Percentiles rank a stretch among this genome's conserved stretches.
Conservation (phyloP, 2,113 vertebrate species). For the Tangachromis dhanisi region DNA sequence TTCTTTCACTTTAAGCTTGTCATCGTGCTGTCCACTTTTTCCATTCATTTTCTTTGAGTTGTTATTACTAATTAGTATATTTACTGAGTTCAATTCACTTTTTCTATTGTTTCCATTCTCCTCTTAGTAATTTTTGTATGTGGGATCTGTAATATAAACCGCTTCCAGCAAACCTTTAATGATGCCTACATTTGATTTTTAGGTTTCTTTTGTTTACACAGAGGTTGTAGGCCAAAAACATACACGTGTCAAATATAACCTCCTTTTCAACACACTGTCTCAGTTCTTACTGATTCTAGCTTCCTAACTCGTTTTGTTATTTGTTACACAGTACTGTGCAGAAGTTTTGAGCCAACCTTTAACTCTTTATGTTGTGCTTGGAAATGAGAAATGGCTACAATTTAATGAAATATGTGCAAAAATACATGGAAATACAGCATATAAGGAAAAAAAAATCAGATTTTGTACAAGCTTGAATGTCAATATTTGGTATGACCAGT, state of each 20-base stretch:
- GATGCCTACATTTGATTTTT: background rate
- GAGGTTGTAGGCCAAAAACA: background rate
- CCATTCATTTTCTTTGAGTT: background rate
- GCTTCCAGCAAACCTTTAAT: background rate
- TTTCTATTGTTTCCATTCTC: background rate
- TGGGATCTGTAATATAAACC: background rate
- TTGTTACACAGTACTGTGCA: background rate
- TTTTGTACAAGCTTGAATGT: background rate
- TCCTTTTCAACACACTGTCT: background rate
- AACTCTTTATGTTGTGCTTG: background rate
- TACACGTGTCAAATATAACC: background rate
- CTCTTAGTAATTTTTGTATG: background rate
- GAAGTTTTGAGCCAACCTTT: background rate
- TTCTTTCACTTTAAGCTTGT: background rate
- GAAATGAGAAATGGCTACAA: background rate
- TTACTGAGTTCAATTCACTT: background rate
- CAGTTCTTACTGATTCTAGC: background rate
- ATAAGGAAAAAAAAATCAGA: rapidly evolving
- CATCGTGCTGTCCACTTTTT: background rate
- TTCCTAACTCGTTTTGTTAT: background rate
- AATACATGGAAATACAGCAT: background rate
- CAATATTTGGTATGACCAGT: background rate
- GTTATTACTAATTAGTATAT: background rate
- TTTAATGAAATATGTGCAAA: background rate
- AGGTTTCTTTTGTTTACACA: background rate